These are phyloP conservation scores for Todiramphus chloris DNA, from an alignment of 2,113 vertebrate genomes.

Conservation along the genomic window DNA sequence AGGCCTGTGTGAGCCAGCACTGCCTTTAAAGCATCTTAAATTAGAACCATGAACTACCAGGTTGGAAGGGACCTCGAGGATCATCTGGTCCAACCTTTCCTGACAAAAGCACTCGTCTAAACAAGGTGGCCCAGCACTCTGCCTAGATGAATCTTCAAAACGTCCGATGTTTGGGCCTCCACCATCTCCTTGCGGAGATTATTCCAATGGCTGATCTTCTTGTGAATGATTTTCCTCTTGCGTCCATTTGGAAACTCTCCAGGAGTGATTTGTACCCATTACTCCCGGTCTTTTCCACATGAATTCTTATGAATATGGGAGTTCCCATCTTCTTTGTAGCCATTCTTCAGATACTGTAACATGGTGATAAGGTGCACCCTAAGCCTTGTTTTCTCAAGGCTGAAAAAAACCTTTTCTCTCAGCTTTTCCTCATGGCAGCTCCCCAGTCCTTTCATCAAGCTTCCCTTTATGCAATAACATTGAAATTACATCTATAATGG, in stretches of 20 bases:
- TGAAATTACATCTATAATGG: fast-evolving
- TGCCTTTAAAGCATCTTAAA: background rate
- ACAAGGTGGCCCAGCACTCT: background rate
- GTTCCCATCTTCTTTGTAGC: background rate
- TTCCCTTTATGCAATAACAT: fast-evolving
- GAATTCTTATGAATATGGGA: background rate
- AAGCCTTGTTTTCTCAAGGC: background rate
- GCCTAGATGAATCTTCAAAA: background rate
- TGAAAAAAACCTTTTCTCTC: background rate
- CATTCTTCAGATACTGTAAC: background rate
- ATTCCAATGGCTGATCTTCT: background rate
- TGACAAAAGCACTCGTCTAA: background rate
- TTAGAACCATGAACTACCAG: background rate
- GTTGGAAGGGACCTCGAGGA: background rate
- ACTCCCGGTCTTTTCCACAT: background rate
- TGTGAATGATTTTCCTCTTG: background rate
- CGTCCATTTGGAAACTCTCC: background rate
- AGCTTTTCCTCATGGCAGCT: background rate
- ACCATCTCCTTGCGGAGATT: background rate
- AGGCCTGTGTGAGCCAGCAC: background rate
- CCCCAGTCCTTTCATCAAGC: background rate
- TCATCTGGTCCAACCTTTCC: background rate
- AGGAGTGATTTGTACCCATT: background rate
- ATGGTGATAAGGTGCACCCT: background rate
- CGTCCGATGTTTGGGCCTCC: background rate